phyloP scores from a whole-genome alignment of 2,113 vertebrate species.

The Gobiocypris rarus region DNA sequence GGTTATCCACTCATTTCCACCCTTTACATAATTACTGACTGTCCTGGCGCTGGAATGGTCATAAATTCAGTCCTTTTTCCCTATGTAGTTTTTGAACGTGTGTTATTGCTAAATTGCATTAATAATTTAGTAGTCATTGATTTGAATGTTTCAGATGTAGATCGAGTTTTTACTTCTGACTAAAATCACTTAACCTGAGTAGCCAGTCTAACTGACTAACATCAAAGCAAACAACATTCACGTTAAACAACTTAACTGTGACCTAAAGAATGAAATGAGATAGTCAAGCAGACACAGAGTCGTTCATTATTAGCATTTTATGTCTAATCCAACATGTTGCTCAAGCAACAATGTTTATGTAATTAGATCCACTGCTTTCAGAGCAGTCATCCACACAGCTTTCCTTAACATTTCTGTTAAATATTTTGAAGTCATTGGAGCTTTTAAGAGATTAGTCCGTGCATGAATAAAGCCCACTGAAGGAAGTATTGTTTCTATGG shows the following conservation, averaged over 20 bases:
- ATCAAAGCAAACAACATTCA: not conserved
- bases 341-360: conserved; percentile 11
- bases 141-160: conserved; percentile 4
- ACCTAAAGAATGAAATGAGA: not conserved
- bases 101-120: not conserved
- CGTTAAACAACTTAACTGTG: not conserved
- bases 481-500: conserved; percentile 54
- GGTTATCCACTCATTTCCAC: conserved; percentile 12
- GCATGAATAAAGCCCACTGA: conserved; percentile 33
- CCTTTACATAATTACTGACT: not conserved
- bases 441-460: conserved; percentile 46
- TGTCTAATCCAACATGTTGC: not conserved
- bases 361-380: conserved; percentile 25
- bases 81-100: not conserved
- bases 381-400: conserved; percentile 1
- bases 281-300: not conserved
- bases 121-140: not conserved
- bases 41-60: not conserved
- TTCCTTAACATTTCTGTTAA: conserved; percentile 21
- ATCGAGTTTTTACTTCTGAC: not conserved
- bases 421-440: conserved; percentile 53
- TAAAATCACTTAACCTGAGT: not conserved
- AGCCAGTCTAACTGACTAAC: conserved; percentile 2
- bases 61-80: not conserved
- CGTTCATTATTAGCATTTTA: conserved; percentile 20